phyloP scores from a whole-genome alignment of 2,113 vertebrate genomes.

The Pristiophorus japonicus region DNA sequence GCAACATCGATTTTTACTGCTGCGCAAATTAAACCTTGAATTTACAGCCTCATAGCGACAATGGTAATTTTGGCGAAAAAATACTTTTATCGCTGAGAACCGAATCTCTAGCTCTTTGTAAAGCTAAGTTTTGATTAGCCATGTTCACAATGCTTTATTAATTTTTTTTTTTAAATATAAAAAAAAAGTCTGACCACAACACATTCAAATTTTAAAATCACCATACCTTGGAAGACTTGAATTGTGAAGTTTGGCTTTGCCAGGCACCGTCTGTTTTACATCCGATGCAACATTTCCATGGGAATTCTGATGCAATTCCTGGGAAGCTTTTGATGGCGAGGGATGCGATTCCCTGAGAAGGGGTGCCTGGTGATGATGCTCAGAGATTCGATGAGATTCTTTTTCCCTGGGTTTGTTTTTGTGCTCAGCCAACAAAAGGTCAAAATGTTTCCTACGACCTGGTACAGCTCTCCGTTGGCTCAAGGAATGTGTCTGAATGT shows the following conservation, averaged over 20 bases:
- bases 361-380: constrained; percentile 80
- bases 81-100: too few species aligned
- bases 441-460: constrained; percentile 94
- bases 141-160: background rate
- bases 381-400: constrained; percentile 76
- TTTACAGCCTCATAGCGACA: too few species aligned
- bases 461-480: constrained; percentile 94
- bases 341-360: constrained; percentile 97
- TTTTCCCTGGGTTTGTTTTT: constrained; percentile 94
- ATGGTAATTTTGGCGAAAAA: too few species aligned
- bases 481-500: constrained; percentile 95
- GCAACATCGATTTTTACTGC: too few species aligned
- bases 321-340: constrained; percentile 69
- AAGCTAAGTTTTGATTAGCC: background rate
- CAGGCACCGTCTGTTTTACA: constrained; percentile 76
- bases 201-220: background rate
- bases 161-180: background rate
- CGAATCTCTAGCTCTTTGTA: too few species aligned
- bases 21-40: too few species aligned
- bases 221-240: constrained; percentile 93
- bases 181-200: background rate
- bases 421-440: constrained; percentile 92
- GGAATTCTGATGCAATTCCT: constrained; percentile 76
- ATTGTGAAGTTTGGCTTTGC: constrained; percentile 89
- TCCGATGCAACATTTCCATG: constrained; percentile 76